Evolutionary conservation across 2,113 vertebrate species (phyloP).

Genomic region (Acrocephalus kingi): DNA sequence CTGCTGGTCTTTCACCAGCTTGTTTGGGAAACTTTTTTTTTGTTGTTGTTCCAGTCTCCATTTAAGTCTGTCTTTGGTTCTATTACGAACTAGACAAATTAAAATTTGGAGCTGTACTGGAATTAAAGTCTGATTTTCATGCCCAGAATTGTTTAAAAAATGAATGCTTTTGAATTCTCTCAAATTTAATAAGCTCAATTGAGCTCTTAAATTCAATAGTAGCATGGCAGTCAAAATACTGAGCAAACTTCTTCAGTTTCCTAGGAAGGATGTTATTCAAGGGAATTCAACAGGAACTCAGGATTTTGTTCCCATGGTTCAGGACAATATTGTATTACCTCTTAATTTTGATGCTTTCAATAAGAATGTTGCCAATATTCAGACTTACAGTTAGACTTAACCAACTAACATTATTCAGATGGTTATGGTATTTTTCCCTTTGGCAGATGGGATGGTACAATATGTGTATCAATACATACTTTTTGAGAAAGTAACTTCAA

Average conservation of each 20-base stretch:
- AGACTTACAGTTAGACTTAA: background rate
- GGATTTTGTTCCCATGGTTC: background rate
- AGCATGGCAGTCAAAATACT: background rate
- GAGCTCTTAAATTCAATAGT: background rate
- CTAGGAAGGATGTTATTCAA: background rate
- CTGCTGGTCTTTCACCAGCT: background rate
- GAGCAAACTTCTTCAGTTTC: background rate
- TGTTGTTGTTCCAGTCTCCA: background rate
- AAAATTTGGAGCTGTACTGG: background rate
- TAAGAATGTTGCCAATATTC: background rate
- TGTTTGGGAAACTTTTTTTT: background rate
- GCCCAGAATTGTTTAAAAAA: background rate
- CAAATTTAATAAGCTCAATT: background rate
- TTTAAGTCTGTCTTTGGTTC: background rate
- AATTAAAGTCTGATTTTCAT: background rate
- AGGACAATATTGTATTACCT: background rate
- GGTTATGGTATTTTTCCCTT: background rate
- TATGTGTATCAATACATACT: background rate
- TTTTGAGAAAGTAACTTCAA: background rate
- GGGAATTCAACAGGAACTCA: background rate
- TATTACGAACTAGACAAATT: background rate
- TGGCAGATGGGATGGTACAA: background rate
- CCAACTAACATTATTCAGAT: background rate
- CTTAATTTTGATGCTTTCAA: background rate
- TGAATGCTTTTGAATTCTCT: background rate